Evolutionary conservation across 2,797 vertebrate species (phyloP).

Genomic region (Nothura maculosa): DNA sequence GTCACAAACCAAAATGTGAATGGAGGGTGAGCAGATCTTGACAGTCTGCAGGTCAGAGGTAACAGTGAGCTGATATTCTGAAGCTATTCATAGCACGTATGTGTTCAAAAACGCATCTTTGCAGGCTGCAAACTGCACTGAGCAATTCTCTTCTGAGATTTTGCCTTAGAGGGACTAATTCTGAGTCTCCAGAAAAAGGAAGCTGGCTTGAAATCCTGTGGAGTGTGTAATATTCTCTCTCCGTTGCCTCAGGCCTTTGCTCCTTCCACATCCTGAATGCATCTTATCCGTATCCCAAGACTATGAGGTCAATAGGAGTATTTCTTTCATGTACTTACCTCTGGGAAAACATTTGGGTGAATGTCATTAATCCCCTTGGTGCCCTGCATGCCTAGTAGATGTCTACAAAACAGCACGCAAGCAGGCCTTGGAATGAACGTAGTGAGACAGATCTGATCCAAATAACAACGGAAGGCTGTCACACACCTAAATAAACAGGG

Average conservation of each 20-base stretch:
- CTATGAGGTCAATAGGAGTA: not conserved
- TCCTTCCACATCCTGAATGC: not conserved
- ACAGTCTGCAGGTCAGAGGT: not conserved
- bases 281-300: not conserved
- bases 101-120: not conserved
- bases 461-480: conserved; percentile 72
- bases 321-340: not conserved
- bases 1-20: not conserved
- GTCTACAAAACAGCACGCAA: conserved; percentile 60
- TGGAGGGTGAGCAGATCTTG: not conserved
- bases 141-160: not conserved
- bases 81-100: accelerated
- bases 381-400: conserved; percentile 48
- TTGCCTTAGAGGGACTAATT: not conserved
- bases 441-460: conserved; percentile 65
- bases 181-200: not conserved
- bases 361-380: conserved; percentile 62
- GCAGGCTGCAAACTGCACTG: not conserved
- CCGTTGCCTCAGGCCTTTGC: not conserved
- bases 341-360: conserved; percentile 47
- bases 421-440: conserved; percentile 65
- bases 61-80: not conserved
- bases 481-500: conserved; percentile 80
- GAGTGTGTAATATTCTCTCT: not conserved
- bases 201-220: not conserved